Conservation (phyloP, 1,140 invertebrate genomes). For the Papilio machaon region DNA sequence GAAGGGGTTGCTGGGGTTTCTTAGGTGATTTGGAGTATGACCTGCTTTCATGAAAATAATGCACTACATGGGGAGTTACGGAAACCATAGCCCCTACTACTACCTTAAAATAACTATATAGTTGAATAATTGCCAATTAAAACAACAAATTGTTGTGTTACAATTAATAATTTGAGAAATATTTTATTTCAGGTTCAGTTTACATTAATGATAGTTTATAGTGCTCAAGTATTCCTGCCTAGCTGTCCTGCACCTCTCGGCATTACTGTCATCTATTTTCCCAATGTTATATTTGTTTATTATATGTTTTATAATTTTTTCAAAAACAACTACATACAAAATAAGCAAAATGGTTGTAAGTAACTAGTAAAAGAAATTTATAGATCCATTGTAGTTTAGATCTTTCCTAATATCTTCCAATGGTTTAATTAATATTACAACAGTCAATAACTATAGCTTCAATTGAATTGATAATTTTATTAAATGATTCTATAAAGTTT, state of each 20-base stretch:
- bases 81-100: too few species aligned
- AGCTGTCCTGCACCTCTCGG: conserved; percentile 82
- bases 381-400: background rate
- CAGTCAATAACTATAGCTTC: background rate
- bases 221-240: conserved; percentile 81
- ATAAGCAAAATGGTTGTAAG: conserved; percentile 43
- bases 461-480: background rate
- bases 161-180: background rate
- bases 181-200: conserved; percentile 85
- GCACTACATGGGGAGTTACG: too few species aligned
- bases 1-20: too few species aligned
- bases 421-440: background rate
- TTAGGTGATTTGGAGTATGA: too few species aligned
- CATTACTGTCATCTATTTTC: conserved; percentile 81
- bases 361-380: conserved; percentile 25
- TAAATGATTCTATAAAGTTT: background rate
- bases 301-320: conserved; percentile 88
- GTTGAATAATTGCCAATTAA: background rate
- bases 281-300: conserved; percentile 85
- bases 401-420: background rate
- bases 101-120: background rate
- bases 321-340: conserved; percentile 60
- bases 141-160: background rate
- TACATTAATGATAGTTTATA: conserved; percentile 83
- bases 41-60: too few species aligned